Evolutionary conservation across 1,140 invertebrate genomes (phyloP), one percentile per base, ranked within the genome.

Genomic region (Coenobita brevimanus): DNA sequence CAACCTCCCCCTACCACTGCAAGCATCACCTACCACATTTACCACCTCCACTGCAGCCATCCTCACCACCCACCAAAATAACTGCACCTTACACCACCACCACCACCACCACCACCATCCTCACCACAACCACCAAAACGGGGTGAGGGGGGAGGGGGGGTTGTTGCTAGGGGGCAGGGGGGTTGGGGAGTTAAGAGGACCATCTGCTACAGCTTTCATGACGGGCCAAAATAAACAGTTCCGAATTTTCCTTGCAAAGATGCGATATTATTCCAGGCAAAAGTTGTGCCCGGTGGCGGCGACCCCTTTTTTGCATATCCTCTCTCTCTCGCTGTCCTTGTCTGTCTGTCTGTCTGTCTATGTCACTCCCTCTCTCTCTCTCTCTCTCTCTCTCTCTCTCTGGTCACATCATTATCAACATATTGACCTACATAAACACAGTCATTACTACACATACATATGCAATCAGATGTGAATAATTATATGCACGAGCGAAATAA

Each of bases 141-240:
- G 41, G 67, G 30, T 10, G 54, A 57, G 54, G 54, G 54, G 54
- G n/a, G 54, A 57, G 54, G 54, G n/a, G n/a, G 54, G 54, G 54
- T 13, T n/a, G 54, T 10, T 10, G n/a, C 10, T 13, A n/a, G 54
- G 54, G n/a, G n/a, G 54, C 10, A n/a, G 54, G n/a, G 54, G 54
- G 54, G n/a, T 13, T 10, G 54, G 54, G n/a, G 54, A 57, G 54
- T 10, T 10, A 57, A 38, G 62, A 60, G 0, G 43, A 60, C 60
- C 79, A 36, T 82, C 79, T 57, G 79, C 79, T 60, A 24, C 60
- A 69, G 60, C 79, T 82, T 67, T 82, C 79, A 82, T 67, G 79
- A 82, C 41, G 33, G 79, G 62, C 79, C 79, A 82, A 82, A 82
- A 82, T 43, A 82, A 82, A 82, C 79, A 82, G 43, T 43, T 67